Evolutionary conservation across 1,140 invertebrate species (phyloP), one percentile per base, ranked within the genome.

Genomic region (Glomeris maerens): DNA sequence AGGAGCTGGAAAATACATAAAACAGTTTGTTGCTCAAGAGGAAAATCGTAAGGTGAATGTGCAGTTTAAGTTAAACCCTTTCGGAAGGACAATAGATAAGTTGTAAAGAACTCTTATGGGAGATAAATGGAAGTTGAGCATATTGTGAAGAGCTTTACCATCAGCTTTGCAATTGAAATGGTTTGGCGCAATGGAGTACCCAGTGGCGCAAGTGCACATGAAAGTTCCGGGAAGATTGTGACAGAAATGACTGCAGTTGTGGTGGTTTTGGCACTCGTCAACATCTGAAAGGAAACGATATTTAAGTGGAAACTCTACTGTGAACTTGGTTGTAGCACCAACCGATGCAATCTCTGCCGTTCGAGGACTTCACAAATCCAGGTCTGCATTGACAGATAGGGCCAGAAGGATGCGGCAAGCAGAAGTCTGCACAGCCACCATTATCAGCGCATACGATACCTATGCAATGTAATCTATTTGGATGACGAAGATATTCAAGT

Each of bases 231-330:
- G 84, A 57, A 83, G 82, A 65, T 97, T 97, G 42, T 78, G 74
- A 65, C 93, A 98, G 42, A 78, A 74, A 65, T 98, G 92, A 0
- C 92, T 96, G 64, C 94, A 98, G 1, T 77, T 76, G 1, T 89
- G 91, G 0, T 81, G 78, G 44, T 83, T 76, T 42, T 81, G 68
- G 62, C 94, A 98, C 68, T 98, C 94, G 66, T 97, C 76, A 36
- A 97, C 78, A 67, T 98, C 93, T 88, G 31, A 36, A 17, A 25
- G 21, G 39, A 47, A 14, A 42, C 5, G 5, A 47, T 3, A 39
- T 4, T 5, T 47, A 10, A 7, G 14, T 47, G 21, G 3, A 39
- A 47, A 47, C 5, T 5, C 3, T 5, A 42, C 7, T 20, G 39
- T 5, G 3, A 23, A 39, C 49, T 17, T 14, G 26, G 40, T 31